Evolutionary conservation across 2,888 invertebrate genomes (phyloP).

Genomic region (Ormyrus pomaceus): DNA sequence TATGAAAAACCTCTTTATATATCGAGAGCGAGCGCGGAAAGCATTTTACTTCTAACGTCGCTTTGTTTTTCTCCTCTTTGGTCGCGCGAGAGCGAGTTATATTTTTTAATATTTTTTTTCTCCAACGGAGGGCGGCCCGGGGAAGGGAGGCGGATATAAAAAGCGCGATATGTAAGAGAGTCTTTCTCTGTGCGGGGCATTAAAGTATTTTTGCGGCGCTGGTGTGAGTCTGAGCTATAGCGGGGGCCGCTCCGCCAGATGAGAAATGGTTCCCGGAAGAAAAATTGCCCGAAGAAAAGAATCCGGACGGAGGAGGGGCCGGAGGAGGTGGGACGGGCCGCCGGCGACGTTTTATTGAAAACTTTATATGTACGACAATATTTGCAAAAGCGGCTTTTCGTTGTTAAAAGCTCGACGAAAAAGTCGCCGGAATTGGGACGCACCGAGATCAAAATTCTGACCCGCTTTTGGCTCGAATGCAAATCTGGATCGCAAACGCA

Average conservation of each 20-base stretch:
- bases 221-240: neutral
- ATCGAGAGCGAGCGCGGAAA: slow-evolving; percentile 20
- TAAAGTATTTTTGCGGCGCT: slow-evolving; percentile 31
- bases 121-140: neutral
- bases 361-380: slow-evolving; percentile 42
- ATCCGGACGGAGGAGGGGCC: slow-evolving; percentile 8
- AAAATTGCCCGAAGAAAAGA: slow-evolving; percentile 53
- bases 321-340: slow-evolving; percentile 4
- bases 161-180: slow-evolving; percentile 12
- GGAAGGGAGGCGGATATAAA: neutral
- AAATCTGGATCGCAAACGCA: too few relatives aligned
- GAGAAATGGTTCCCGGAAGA: slow-evolving; percentile 50
- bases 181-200: slow-evolving; percentile 8
- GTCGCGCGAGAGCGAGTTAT: neutral
- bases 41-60: slow-evolving; percentile 13
- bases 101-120: slow-evolving; percentile 29
- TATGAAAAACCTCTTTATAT: slow-evolving; percentile 28
- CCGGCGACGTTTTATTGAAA: slow-evolving; percentile 51
- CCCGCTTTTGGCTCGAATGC: too few relatives aligned
- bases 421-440: too few relatives aligned
- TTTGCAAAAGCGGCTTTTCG: slow-evolving; percentile 9
- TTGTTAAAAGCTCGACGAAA: neutral
- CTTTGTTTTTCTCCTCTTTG: neutral
- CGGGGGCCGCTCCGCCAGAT: slow-evolving; percentile 22
- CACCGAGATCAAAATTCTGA: too few relatives aligned